Evolutionary conservation across 2,888 invertebrate species (phyloP).

Genomic region (Dryobotodes eremita): DNA sequence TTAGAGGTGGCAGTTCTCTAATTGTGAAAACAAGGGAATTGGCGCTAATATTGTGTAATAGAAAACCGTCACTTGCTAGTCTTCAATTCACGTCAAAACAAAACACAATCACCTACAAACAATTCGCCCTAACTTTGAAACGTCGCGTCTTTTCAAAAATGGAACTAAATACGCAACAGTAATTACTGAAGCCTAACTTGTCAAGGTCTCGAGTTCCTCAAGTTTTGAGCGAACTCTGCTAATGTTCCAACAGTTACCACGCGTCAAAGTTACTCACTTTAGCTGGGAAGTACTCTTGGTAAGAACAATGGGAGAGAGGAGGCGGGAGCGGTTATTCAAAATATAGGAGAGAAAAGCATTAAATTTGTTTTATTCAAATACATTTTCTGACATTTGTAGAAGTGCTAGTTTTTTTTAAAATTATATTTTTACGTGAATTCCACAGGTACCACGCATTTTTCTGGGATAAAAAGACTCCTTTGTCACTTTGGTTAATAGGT

Average conservation of each 20-base stretch:
- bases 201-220: conserved; percentile 64
- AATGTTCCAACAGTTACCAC: conserved; percentile 72
- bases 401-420: no score
- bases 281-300: conserved; percentile 42
- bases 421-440: no score
- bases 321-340: conserved; percentile 33
- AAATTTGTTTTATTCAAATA: no score
- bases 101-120: conserved; percentile 15
- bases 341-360: background rate
- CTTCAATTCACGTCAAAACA: conserved; percentile 4
- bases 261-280: conserved; percentile 68
- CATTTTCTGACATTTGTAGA: no score
- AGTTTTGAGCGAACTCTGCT: conserved; percentile 63
- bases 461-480: no score
- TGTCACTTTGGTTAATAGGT: no score
- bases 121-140: background rate
- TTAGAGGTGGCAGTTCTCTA: no score
- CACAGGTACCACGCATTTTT: no score
- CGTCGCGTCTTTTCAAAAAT: conserved; percentile 47
- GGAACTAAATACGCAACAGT: conserved; percentile 54
- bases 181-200: conserved; percentile 63
- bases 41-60: background rate
- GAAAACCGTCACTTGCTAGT: background rate
- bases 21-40: background rate
- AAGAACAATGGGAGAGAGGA: background rate